Percentiles rank a stretch among this genome's conserved stretches.
These are phyloP conservation scores for Sylvia borin DNA, from an alignment of 2,797 vertebrate species.

Conservation along the genomic window DNA sequence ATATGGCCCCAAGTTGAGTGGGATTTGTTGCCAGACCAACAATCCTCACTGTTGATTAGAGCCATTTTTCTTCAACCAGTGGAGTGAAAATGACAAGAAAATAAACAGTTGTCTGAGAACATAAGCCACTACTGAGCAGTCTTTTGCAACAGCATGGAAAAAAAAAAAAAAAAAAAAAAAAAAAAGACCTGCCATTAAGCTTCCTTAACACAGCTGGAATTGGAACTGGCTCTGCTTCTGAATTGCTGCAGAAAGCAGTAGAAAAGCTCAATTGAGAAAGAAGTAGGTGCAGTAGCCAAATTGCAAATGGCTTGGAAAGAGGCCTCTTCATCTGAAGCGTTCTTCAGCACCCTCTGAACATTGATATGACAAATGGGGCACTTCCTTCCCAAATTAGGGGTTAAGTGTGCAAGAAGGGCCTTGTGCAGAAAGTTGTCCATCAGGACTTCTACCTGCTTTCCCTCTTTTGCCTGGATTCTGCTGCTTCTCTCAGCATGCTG, in stretches of 20 bases:
- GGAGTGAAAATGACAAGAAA: slow-evolving; percentile 38
- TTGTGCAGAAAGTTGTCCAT: background rate
- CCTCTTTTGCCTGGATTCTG: background rate
- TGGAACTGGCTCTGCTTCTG: slow-evolving; percentile 22
- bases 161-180: background rate
- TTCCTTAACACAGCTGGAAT: slow-evolving; percentile 48
- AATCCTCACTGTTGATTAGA: background rate
- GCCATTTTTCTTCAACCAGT: slow-evolving; percentile 13
- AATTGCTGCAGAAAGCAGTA: background rate
- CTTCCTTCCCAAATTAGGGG: background rate
- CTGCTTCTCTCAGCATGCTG: background rate
- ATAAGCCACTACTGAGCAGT: background rate
- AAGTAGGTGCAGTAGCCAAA: slow-evolving; percentile 17
- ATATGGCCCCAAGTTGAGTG: background rate
- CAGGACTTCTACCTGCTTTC: background rate
- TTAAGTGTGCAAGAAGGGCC: background rate
- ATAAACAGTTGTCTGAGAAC: slow-evolving; percentile 34
- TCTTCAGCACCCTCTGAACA: background rate
- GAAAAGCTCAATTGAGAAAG: background rate
- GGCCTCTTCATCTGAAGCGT: background rate
- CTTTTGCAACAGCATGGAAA: background rate
- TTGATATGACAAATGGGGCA: background rate
- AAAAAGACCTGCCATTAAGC: background rate
- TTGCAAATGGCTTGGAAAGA: slow-evolving; percentile 33
- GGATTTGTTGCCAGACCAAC: background rate